Evolutionary conservation across 2,797 vertebrate genomes (phyloP), one percentile per base, ranked within the genome.

Genomic region (Tragelaphus oryx): DNA sequence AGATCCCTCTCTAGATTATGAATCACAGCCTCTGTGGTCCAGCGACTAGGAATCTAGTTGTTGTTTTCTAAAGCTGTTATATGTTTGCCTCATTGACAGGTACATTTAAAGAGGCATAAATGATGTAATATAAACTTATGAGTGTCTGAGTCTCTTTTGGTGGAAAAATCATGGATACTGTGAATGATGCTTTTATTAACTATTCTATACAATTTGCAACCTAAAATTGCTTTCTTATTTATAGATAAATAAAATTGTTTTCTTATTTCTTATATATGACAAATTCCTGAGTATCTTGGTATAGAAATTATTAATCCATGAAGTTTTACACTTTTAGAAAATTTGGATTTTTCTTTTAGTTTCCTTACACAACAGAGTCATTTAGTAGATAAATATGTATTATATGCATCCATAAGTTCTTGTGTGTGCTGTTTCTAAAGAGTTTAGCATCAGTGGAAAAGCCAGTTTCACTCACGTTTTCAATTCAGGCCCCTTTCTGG

Each of bases 351-450:
- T 48, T 18, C 24, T 97, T 87, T 82, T 50, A 48, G 75, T 87
- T 96, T 96, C 5, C 54, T 87, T 91, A 83, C 28, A 54, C 9
- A 59, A 60, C 6, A 65, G 37, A 59, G 24, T 30, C 54, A 79
- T 81, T 95, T 65, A 79, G 4, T 17, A 91, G 22, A 28, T 89
- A 91, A 95, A 94, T 79, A 81, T 52, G 8, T 52, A 80, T 89
- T 28, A 65, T 8, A 80, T 6, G 8, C n/a, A 83, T 80, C 2
- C 5, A 17, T 59, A 83, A 84, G 54, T 89, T 57, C 37, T 90
- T 78, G 8, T 68, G 16, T 84, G 10, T 96, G 22, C 68, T 24
- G 57, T 59, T 90, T 33, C 28, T 62, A 44, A 95, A 93, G 24
- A 37, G 30, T n/a, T 41, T 30, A 44, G 14, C 46, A 20, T 74